Evolutionary conservation across 2,888 invertebrate genomes (phyloP), one percentile per base, ranked within the genome.

Genomic region (Apocheima hispidaria): DNA sequence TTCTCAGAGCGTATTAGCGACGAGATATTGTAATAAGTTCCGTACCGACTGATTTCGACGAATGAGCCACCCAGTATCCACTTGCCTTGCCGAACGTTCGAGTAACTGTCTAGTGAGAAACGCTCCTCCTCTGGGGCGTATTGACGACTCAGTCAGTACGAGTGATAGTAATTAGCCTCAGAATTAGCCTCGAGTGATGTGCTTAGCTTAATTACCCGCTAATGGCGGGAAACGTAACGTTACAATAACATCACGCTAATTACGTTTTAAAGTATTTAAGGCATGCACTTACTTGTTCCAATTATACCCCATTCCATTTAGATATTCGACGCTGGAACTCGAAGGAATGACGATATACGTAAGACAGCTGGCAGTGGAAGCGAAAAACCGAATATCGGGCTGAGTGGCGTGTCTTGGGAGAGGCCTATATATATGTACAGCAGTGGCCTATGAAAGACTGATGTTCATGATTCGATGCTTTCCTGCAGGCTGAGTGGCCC

Each of bases 151-250:
- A 79, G 80, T 77, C 77, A 80, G 79, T 73, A 73, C 70, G 75
- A 80, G 80, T 76, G 83, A 86, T 84, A 77, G 81, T 86, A 87
- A 89, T 88, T 88, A 87, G 81, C 70, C 72, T 66, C 70, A 73
- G 77, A 83, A 86, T 86, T 83, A 85, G 82, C 82, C 84, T 78
- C 78, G 67, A 82, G 83, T 81, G 78, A 77, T 81, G 58, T 58
- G 71, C 69, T 69, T 75, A 73, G 71, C 69, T 69, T 75, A 73
- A 78, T 76, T 76, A 75, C 59, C 54, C 60, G 53, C 53, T 72
- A 73, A 73, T 70, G 68, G 58, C 61, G 58, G 60, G 55, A 55
- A 66, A 64, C 26, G 56, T 60, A 64, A 64, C 60, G 51, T 50
- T 49, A 38, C 48, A 41, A 49, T 54, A 54, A 54, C 50, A 14